phyloP scores from a whole-genome alignment of 2,797 vertebrate species.

The Chrysocyon brachyurus region DNA sequence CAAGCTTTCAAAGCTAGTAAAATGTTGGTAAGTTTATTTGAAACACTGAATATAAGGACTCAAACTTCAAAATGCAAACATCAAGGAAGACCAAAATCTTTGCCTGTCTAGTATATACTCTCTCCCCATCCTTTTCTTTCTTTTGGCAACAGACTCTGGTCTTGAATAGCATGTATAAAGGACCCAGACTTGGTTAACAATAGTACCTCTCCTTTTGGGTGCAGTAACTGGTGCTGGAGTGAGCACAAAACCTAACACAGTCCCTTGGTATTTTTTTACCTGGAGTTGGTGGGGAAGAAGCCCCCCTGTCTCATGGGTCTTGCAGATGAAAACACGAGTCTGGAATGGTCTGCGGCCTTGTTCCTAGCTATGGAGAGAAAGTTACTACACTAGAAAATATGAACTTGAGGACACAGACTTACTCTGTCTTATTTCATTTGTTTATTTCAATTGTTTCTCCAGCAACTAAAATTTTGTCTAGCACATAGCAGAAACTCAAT shows the following conservation, averaged over 20 bases:
- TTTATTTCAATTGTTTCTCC: conserved; percentile 5
- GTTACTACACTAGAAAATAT: neutral
- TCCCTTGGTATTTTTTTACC: neutral
- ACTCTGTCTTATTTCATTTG: conserved; percentile 3
- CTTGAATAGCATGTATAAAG: neutral
- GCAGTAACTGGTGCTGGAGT: neutral
- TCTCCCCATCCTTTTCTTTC: neutral
- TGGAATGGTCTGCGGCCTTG: neutral
- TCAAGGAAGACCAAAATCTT: neutral
- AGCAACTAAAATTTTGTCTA: neutral
- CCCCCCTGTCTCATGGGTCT: neutral
- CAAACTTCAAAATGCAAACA: conserved; percentile 24
- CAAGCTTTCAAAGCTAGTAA: conserved; percentile 28
- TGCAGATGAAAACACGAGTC: conserved; percentile 26
- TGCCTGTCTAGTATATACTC: neutral
- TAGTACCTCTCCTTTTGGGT: neutral
- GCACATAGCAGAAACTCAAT: neutral
- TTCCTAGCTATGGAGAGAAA: neutral
- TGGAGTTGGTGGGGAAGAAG: neutral
- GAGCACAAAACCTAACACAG: neutral
- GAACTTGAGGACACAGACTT: neutral
- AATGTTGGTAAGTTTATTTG: neutral
- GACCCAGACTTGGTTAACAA: neutral
- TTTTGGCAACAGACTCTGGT: neutral
- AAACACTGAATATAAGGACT: conserved; percentile 11